phyloP scores from a whole-genome alignment of 2,797 vertebrate genomes.

The Gambelia wislizenii region DNA sequence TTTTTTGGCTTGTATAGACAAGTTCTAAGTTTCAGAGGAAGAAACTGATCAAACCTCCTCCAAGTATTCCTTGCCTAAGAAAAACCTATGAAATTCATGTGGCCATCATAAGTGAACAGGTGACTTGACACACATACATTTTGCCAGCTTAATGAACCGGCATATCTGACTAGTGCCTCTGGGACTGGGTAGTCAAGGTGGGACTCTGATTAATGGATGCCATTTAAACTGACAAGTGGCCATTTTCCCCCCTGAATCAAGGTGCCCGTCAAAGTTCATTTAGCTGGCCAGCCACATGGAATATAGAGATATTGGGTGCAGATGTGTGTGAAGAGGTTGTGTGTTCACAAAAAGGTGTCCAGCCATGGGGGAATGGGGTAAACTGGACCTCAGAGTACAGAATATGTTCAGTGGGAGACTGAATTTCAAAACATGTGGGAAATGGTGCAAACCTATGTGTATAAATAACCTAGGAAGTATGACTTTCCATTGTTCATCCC shows the following conservation, averaged over 20 bases:
- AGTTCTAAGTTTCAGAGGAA: too few relatives aligned
- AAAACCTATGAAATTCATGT: too few relatives aligned
- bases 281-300: constrained; percentile 1
- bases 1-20: too few relatives aligned
- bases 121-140: background rate
- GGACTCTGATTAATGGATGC: background rate
- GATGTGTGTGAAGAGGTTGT: background rate
- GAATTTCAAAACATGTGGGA: background rate
- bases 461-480: background rate
- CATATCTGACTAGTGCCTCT: background rate
- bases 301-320: background rate
- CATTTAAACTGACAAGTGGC: background rate
- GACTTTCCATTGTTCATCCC: background rate
- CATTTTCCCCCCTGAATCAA: background rate
- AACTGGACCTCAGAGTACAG: too few relatives aligned
- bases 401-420: too few relatives aligned
- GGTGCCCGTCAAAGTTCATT: background rate
- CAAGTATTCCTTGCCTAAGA: too few relatives aligned
- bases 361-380: background rate
- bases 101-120: too few relatives aligned
- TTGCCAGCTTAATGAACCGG: background rate
- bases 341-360: background rate
- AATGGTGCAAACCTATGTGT: background rate
- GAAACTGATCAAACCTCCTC: too few relatives aligned
- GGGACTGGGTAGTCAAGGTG: background rate